Evolutionary conservation across 2,888 invertebrate genomes (phyloP).

Genomic region (Amphimallon solstitiale): DNA sequence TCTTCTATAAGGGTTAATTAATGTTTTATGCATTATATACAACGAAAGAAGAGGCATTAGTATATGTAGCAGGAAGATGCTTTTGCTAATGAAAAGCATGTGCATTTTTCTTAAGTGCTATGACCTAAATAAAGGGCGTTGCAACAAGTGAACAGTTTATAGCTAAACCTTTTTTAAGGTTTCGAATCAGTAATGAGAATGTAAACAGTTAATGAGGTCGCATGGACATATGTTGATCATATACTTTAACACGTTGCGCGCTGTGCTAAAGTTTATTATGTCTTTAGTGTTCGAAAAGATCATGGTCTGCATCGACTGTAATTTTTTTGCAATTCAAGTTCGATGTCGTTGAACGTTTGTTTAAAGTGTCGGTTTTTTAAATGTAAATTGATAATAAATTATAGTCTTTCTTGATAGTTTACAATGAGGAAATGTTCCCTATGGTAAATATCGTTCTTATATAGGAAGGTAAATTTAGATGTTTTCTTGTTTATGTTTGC

Average conservation of each 20-base stretch:
- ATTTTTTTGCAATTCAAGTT: conserved; percentile 12
- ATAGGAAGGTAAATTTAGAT: too few relatives aligned
- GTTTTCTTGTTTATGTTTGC: too few relatives aligned
- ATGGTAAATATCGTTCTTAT: too few relatives aligned
- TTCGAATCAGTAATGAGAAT: conserved; percentile 7
- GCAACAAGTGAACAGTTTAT: conserved; percentile 11
- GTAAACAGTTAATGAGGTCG: conserved; percentile 15
- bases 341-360: conserved; percentile 1
- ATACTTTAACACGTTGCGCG: conserved; percentile 9
- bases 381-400: too few relatives aligned
- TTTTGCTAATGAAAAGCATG: neutral
- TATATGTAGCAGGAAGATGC: neutral
- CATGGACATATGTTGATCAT: conserved; percentile 9
- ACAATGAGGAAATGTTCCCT: too few relatives aligned
- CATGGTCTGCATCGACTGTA: neutral
- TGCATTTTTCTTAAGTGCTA: neutral
- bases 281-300: neutral
- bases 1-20: too few relatives aligned
- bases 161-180: conserved; percentile 7
- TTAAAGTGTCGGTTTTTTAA: neutral
- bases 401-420: too few relatives aligned
- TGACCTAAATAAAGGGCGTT: conserved; percentile 26
- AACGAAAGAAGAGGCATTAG: too few relatives aligned
- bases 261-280: conserved; percentile 15
- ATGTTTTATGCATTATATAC: too few relatives aligned